phyloP scores from a whole-genome alignment of 2,797 vertebrate genomes.

The Pelodytes ibericus region DNA sequence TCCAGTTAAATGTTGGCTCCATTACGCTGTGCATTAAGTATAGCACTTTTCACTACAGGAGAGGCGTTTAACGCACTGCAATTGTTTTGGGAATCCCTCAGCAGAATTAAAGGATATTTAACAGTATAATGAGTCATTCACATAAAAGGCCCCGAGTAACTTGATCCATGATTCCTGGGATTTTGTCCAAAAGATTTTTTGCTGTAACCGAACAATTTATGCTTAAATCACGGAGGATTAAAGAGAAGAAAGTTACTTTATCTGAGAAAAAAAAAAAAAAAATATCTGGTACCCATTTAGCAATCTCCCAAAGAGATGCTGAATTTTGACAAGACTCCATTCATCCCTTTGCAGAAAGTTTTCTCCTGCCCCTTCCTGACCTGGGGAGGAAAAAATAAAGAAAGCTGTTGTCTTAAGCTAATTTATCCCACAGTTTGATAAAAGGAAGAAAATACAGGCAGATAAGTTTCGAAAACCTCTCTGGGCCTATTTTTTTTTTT shows the following conservation, averaged over 20 bases:
- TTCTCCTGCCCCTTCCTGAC: constrained; percentile 26
- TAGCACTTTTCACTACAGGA: constrained; percentile 4
- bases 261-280: constrained; percentile 56
- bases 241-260: constrained; percentile 57
- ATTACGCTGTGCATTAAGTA: neutral
- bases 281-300: constrained; percentile 47
- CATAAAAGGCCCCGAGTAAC: constrained; percentile 51
- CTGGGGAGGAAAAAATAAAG: constrained; percentile 53
- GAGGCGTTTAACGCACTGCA: constrained; percentile 15
- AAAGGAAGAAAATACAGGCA: constrained; percentile 67
- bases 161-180: constrained; percentile 34
- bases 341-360: constrained; percentile 32
- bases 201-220: constrained; percentile 51
- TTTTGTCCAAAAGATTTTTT: constrained; percentile 52
- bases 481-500: too few species aligned
- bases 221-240: constrained; percentile 55
- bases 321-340: constrained; percentile 45
- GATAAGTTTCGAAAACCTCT: constrained; percentile 67
- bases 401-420: constrained; percentile 60
- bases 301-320: constrained; percentile 53
- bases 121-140: constrained; percentile 46
- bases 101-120: constrained; percentile 38
- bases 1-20: neutral
- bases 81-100: constrained; percentile 29
- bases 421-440: constrained; percentile 62